Base-by-base conservation (phyloP, 2,888 invertebrate species). In the Drosophila koepferae region DNA sequence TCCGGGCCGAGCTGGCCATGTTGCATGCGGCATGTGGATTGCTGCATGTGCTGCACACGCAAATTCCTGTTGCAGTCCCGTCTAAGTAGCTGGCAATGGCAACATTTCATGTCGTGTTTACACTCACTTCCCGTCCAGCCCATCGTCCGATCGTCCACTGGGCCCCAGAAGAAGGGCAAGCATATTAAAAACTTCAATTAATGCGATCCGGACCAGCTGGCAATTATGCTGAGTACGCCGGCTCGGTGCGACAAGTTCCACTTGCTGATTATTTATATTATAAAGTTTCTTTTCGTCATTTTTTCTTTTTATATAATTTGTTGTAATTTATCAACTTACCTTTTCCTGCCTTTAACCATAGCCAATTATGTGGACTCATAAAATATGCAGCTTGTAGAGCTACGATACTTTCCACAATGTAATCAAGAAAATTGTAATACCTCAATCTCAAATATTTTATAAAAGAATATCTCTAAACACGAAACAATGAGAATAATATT, bases 51-150 rank as follows among this genome's bases (percentile, higher is more conserved):
- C 70, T 63, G 76, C 83, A 77, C 66, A 73, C 80, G 75, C 76
- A 65, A 79, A 82, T 82, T 80, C 82, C 83, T 81, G 78, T 81
- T 85, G 80, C 82, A 70, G 74, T 53, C 71, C 46, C 75, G 67
- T 70, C 62, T 74, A 83, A 81, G 78, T 81, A 76, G 80, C 77
- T 74, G 72, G 80, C 79, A 73, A 81, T 78, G 70, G 84, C 85
- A 56, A 59, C 79, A 77, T 83, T 90, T 86, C 89, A 89, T 86
- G 87, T 89, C 89, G 80, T 90, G 90, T 86, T 90, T 89, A 89
- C 86, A 86, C 89, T 87, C 85, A 85, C 90, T 89, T 85, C 81
- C 81, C 84, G 68, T 82, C 54, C 68, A 68, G 48, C 56, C 61
- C 59, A 49, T 23, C 44, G 51, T 34, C 72, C 20, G 23, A 23